A percentile compares a stretch with the other conserved stretches of the same genome.
These are phyloP conservation scores for Cosmorhoe ocellata DNA, from an alignment of 2,888 invertebrate species.

Conservation along the genomic window DNA sequence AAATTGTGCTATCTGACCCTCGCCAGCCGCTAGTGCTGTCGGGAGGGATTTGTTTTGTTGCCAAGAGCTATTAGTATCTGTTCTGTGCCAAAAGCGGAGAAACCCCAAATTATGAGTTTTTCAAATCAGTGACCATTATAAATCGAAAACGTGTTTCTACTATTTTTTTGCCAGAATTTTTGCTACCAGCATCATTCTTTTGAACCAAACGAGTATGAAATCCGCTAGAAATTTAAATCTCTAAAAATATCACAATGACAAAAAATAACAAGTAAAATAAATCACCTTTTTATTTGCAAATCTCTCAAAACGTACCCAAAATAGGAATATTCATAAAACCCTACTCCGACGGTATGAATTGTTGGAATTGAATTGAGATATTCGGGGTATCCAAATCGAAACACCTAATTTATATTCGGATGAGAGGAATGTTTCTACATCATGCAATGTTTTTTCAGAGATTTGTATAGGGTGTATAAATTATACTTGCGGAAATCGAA, in stretches of 20 bases:
- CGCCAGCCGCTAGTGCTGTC: neutral
- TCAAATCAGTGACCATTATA: too few species aligned
- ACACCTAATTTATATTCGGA: slow-evolving; percentile 29
- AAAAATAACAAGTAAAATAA: too few species aligned
- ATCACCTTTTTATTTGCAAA: too few species aligned
- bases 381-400: slow-evolving; percentile 16
- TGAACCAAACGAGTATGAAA: too few species aligned
- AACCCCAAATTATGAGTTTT: too few species aligned
- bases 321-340: slow-evolving; percentile 11
- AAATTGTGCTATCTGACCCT: slow-evolving; percentile 4
- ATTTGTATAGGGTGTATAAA: slow-evolving; percentile 1
- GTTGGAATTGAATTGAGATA: slow-evolving; percentile 21
- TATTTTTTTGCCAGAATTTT: too few species aligned
- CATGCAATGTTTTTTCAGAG: slow-evolving; percentile 6
- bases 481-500: neutral
- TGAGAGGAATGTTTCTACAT: slow-evolving; percentile 10
- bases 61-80: slow-evolving; percentile 6
- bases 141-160: too few species aligned
- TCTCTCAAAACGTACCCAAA: neutral
- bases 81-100: slow-evolving; percentile 1
- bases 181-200: too few species aligned
- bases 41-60: slow-evolving; percentile 14
- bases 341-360: slow-evolving; percentile 1
- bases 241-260: too few species aligned
- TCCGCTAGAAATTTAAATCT: too few species aligned